Evolutionary conservation across 2,113 vertebrate genomes (phyloP), one percentile per base, ranked within the genome.

Genomic region (Motacilla alba): DNA sequence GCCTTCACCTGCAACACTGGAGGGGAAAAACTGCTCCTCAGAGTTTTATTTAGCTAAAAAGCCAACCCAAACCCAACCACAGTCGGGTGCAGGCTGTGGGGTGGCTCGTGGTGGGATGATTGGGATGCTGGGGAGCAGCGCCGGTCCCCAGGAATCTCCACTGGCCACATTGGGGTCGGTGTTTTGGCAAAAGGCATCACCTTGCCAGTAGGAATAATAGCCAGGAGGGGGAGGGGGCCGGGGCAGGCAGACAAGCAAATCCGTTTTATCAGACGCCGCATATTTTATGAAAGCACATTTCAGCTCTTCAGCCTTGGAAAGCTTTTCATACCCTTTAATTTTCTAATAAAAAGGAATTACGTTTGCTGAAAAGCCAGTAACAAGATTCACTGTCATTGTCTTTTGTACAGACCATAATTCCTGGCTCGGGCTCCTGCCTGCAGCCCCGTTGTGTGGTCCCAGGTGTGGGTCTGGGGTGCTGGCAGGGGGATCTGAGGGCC

Each of bases 291-390:
- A 97, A 97, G 97, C 96, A 97, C 97, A 97, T 98, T 97, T 98
- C 96, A 97, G 98, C 96, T 97, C 96, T 96, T 97, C 95, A 94
- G 97, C 97, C 97, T 98, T 97, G 96, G 97, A 97, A 98, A 98
- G 97, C 97, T 97, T 95, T 96, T 96, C 97, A 96, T 97, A 97
- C 93, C 97, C 97, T 98, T 98, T 98, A 98, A 98, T 98, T 98
- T 98, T 98, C 97, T 98, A 98, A 98, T 98, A 98, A 98, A 98
- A 98, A 97, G 97, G 97, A 98, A 98, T 98, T 98, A 98, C 77
- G 16, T 97, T 97, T 97, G 96, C 96, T 98, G 96, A 97, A 98
- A 97, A 98, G 95, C 96, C 97, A 96, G 97, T 97, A 96, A 96
- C 97, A 95, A 96, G 97, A 95, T 97, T 97, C 96, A 88, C 97